Evolutionary conservation across 1,140 invertebrate genomes (phyloP).

Genomic region (Eubasilissa regina): DNA sequence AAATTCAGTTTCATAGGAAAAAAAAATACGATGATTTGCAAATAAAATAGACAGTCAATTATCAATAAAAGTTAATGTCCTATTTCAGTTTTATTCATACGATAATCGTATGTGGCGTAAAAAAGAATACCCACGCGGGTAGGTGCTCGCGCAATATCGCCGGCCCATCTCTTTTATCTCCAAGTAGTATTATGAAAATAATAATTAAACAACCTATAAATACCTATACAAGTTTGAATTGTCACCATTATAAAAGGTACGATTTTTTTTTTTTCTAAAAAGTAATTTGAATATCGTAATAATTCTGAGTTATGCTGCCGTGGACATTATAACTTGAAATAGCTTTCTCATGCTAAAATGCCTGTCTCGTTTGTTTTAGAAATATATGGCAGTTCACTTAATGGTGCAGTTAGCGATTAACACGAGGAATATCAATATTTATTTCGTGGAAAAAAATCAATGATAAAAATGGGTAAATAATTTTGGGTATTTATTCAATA

Average conservation of each 20-base stretch:
- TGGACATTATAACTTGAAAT: conserved; percentile 13
- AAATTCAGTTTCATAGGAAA: neutral
- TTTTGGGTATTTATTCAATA: no score
- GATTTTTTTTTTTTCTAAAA: neutral
- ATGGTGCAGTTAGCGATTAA: conserved; percentile 6
- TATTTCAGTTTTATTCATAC: no score
- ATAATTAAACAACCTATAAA: conserved; percentile 36
- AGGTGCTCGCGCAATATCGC: neutral
- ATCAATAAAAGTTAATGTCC: no score
- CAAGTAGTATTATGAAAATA: conserved; percentile 11
- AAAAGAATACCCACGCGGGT: neutral
- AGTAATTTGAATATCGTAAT: conserved; percentile 1
- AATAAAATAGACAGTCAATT: no score
- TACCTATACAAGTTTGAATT: neutral
- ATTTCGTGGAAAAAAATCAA: neutral
- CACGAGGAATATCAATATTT: neutral
- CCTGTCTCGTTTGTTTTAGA: conserved; percentile 5
- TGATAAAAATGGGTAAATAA: no score
- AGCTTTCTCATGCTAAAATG: conserved; percentile 6
- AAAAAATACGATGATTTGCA: neutral
- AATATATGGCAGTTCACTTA: conserved; percentile 1
- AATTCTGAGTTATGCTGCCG: neutral
- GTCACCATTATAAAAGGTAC: neutral
- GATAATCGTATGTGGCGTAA: no score
- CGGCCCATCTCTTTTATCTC: conserved; percentile 2